These are phyloP conservation scores for Epizoanthus stellaris DNA, from an alignment of 92 coral and sea anemone species.

Conservation along the genomic window DNA sequence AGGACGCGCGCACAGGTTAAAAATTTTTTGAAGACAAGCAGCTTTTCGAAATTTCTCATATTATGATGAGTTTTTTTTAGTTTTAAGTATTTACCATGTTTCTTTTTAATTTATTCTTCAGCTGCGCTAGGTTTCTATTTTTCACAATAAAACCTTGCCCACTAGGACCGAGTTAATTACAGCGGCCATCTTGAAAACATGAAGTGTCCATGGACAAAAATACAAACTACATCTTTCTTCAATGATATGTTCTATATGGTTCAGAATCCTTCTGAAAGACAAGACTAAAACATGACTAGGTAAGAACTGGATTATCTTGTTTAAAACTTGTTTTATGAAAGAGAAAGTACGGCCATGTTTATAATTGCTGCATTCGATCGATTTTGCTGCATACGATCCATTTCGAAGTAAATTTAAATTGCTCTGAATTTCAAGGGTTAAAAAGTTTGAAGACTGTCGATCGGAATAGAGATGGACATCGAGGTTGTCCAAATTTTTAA, in stretches of 20 bases:
- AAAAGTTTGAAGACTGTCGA: conserved; percentile 15
- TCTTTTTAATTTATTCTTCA: neutral
- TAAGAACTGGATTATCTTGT: conserved; percentile 9
- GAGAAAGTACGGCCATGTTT: conserved; percentile 15
- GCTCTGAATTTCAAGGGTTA: conserved; percentile 16
- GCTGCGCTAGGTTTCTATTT: conserved; percentile 2
- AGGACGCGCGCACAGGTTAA: neutral
- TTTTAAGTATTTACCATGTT: neutral
- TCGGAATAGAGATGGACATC: conserved; percentile 7
- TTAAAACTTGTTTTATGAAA: conserved; percentile 11
- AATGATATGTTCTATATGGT: neutral
- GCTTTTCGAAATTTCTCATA: neutral
- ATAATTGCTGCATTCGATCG: conserved; percentile 11
- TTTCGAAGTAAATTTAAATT: conserved; percentile 8
- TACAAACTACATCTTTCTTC: neutral
- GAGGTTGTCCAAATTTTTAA: conserved; percentile 17
- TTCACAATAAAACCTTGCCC: neutral
- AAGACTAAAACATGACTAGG: conserved; percentile 7
- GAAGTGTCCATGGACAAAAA: conserved; percentile 1
- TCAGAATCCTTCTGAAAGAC: conserved; percentile 1
- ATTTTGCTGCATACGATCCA: neutral
- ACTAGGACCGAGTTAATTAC: neutral
- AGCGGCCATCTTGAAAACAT: neutral
- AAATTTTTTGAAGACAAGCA: conserved; percentile 14
- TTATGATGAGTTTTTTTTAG: neutral